Percentiles rank a stretch among this genome's conserved stretches.
phyloP scores from a whole-genome alignment of 2,888 invertebrate species.

The Scaeva pyrastri region DNA sequence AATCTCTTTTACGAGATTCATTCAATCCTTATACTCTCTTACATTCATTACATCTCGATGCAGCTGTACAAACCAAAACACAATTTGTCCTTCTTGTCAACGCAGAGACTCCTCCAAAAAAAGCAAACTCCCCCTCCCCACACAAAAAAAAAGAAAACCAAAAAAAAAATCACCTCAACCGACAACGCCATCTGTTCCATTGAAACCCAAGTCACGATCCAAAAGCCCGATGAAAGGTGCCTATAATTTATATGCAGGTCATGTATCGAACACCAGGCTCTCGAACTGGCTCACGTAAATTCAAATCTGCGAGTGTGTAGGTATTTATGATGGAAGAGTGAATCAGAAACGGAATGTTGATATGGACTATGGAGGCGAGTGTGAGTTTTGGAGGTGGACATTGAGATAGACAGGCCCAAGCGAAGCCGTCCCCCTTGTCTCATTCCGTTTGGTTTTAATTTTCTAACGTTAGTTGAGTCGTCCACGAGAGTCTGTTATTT shows the following conservation, averaged over 20 bases:
- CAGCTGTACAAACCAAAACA: background rate
- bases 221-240: slow-evolving; percentile 43
- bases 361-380: background rate
- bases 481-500: background rate
- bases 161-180: background rate
- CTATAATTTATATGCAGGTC: slow-evolving; percentile 68
- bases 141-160: background rate
- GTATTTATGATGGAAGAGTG: slow-evolving; percentile 35
- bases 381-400: too few species aligned
- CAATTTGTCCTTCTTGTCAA: slow-evolving; percentile 24
- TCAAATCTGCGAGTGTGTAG: slow-evolving; percentile 40
- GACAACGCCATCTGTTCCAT: slow-evolving; percentile 22
- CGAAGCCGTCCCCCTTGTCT: background rate
- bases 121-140: too few species aligned
- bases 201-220: slow-evolving; percentile 24
- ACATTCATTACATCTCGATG: background rate
- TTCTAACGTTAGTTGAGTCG: background rate
- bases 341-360: slow-evolving; percentile 34
- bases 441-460: background rate
- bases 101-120: background rate
- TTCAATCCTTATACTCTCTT: background rate
- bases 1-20: background rate
- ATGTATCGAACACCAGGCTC: slow-evolving; percentile 65
- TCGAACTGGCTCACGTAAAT: slow-evolving; percentile 62
- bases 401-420: background rate